These are phyloP conservation scores for Okamejei kenojei DNA, from an alignment of 2,797 vertebrate genomes.

Conservation along the genomic window DNA sequence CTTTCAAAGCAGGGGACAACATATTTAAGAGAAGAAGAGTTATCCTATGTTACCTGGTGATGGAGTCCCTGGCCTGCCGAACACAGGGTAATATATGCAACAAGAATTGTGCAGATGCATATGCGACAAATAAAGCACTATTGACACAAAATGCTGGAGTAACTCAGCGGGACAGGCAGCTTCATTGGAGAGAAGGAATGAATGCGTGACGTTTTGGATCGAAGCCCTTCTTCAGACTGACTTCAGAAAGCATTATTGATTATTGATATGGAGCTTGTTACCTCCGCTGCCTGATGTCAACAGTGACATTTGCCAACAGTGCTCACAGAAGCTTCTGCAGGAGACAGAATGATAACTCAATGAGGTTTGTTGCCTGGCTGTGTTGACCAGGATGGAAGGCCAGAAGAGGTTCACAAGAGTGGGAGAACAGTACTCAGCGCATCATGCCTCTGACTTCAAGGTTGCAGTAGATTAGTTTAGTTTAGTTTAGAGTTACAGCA, in stretches of 20 bases:
- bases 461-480: too few relatives aligned
- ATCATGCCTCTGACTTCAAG: too few relatives aligned
- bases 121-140: too few relatives aligned
- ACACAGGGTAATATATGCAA: too few relatives aligned
- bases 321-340: neutral
- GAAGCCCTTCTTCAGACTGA: too few relatives aligned
- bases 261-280: neutral
- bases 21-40: neutral
- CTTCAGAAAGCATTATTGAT: too few relatives aligned
- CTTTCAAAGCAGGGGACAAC: neutral
- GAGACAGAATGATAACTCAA: conserved; percentile 3
- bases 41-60: neutral
- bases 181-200: too few relatives aligned
- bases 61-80: neutral
- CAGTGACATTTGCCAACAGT: neutral
- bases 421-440: neutral
- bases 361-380: neutral
- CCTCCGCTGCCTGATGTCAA: neutral
- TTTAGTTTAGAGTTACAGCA: too few relatives aligned
- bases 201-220: too few relatives aligned
- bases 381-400: neutral
- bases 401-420: neutral
- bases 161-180: too few relatives aligned
- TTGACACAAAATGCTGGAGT: too few relatives aligned
- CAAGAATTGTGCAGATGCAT: too few relatives aligned